These are phyloP conservation scores for Drepana falcataria DNA, from an alignment of 2,888 invertebrate genomes.

Conservation along the genomic window DNA sequence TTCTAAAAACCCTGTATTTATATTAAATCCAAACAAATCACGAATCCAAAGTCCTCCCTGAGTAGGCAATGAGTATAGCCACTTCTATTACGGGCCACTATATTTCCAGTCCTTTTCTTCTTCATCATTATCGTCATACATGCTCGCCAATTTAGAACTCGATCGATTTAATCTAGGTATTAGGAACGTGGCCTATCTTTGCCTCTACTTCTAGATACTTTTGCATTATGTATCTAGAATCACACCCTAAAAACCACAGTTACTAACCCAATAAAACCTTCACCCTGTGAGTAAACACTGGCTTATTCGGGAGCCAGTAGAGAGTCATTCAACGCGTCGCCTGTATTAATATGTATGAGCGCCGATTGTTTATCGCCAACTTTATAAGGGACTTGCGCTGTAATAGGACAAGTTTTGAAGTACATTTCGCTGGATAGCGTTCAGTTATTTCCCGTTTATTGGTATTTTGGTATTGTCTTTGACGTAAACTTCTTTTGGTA, in stretches of 20 bases:
- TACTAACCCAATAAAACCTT: constrained; percentile 22
- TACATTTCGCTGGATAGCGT: background rate
- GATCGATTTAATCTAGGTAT: too few relatives aligned
- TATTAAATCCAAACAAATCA: too few relatives aligned
- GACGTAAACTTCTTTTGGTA: background rate
- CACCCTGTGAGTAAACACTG: constrained; percentile 32
- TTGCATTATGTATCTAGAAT: too few relatives aligned
- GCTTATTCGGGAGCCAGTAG: constrained; percentile 26
- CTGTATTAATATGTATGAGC: constrained; percentile 59
- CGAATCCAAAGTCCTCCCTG: too few relatives aligned
- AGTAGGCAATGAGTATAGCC: too few relatives aligned
- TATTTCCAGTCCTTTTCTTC: too few relatives aligned
- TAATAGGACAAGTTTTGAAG: constrained; percentile 15
- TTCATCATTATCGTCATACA: too few relatives aligned
- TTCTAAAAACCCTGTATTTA: too few relatives aligned
- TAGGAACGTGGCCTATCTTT: too few relatives aligned
- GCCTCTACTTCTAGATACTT: too few relatives aligned
- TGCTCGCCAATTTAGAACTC: too few relatives aligned
- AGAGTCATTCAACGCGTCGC: constrained; percentile 47
- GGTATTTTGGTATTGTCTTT: background rate
- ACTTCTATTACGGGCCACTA: too few relatives aligned
- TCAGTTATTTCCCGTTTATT: background rate
- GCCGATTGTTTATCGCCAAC: constrained; percentile 34
- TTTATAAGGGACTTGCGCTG: constrained; percentile 26
- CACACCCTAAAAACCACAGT: constrained; percentile 10